Evolutionary conservation across 2,888 invertebrate species (phyloP), one percentile per base, ranked within the genome.

Genomic region (Pseudococcus longispinus): DNA sequence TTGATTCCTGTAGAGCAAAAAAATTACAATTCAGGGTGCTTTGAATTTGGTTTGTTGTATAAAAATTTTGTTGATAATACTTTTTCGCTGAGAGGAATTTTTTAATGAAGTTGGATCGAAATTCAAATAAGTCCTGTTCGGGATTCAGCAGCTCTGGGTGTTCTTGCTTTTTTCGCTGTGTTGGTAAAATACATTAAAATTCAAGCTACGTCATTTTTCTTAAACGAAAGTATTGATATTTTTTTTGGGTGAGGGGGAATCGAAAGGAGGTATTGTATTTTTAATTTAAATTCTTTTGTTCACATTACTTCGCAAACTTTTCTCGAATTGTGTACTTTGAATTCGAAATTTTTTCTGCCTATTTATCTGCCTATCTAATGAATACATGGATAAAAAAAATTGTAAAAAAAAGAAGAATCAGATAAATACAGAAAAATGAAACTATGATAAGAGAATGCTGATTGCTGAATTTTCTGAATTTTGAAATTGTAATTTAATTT

Each of bases 271-370:
- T 13, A 60, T 60, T 60, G 60, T 60, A 23, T 23, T 60, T 60
- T 23, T 60, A 60, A 60, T 60, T 60, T 20, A 60, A 60, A 60
- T 60, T 60, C 60, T 60, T 60, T 60, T 60, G 60, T 60, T 23
- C 60, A 60, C 23, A 23, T 23, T 60, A 60, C 55, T 55, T 55
- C 15, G n/a, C 6, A 55, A 55, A 55, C 18, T n/a, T 55, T 55
- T 55, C n/a, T n/a, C 6, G 15, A 55, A 8, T 0, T 18, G n/a
- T 55, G 55, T 55, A 55, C 55, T n/a, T 55, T 55, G 55, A 55
- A 55, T 55, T 55, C n/a, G n/a, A 55, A 55, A n/a, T 55, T 55
- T 55, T 55, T 55, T 20, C 4, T 20, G 3, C n/a, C n/a, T 15
- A 55, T 55, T 20, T 55, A 55, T n/a, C 15, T 55, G 15, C 44